phyloP scores from a whole-genome alignment of 2,113 vertebrate genomes.

The Phaethornis superciliosus region DNA sequence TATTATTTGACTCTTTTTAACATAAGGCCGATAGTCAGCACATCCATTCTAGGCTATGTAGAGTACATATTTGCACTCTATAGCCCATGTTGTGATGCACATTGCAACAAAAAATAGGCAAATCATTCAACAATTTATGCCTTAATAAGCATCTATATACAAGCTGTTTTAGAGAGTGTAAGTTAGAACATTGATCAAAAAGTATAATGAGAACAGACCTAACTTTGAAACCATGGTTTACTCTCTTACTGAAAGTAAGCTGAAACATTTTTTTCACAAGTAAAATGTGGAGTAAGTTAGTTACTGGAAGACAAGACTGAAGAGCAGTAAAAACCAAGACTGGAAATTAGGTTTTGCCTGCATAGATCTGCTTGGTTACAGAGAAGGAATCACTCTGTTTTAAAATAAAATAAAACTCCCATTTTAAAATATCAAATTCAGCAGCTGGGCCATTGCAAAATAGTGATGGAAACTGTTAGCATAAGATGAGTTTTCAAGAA shows the following conservation, averaged over 20 bases:
- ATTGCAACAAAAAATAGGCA: background rate
- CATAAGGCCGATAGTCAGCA: background rate
- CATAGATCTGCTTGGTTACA: background rate
- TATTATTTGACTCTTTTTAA: background rate
- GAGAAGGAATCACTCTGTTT: fast-evolving
- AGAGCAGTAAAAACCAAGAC: background rate
- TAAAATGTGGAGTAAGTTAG: background rate
- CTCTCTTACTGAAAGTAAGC: background rate
- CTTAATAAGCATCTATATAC: background rate
- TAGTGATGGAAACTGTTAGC: background rate
- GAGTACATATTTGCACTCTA: background rate
- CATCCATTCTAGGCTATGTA: background rate
- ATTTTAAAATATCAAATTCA: background rate
- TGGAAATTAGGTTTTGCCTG: background rate
- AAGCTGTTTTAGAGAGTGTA: background rate
- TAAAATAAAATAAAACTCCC: no score
- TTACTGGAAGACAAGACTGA: background rate
- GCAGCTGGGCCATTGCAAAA: background rate
- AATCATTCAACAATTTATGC: background rate
- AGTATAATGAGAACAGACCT: background rate
- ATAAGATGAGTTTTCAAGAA: background rate
- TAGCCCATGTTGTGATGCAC: background rate
- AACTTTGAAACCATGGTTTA: background rate
- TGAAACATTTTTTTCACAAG: background rate
- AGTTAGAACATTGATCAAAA: background rate